A percentile compares a stretch with the other conserved stretches of the same genome.
These are phyloP conservation scores for Lasioglossum zephyrum DNA, from an alignment of 2,888 invertebrate genomes.

Conservation along the genomic window DNA sequence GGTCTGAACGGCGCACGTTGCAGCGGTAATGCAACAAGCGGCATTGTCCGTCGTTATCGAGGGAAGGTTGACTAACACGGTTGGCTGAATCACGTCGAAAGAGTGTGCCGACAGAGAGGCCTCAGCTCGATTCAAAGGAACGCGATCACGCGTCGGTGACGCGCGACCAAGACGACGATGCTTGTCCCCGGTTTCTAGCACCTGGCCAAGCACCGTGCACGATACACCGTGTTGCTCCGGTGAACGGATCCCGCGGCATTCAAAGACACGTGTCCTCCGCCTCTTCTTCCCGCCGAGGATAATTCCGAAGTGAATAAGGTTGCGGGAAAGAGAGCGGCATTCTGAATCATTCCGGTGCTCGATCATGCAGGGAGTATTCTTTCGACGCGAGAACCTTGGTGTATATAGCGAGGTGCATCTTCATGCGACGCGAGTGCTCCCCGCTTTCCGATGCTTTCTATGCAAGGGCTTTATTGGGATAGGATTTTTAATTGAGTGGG, in stretches of 20 bases:
- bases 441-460: neutral
- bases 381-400: neutral
- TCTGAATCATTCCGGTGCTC: constrained; percentile 16
- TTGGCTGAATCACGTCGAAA: constrained; percentile 1
- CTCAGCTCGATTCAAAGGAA: neutral
- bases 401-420: neutral
- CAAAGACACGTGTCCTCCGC: neutral
- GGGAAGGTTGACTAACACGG: neutral
- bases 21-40: neutral
- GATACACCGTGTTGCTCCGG: neutral
- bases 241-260: neutral
- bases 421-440: neutral
- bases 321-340: constrained; percentile 3
- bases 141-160: constrained; percentile 6
- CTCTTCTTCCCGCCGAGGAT: neutral
- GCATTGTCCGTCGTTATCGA: neutral
- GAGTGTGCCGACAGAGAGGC: neutral
- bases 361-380: constrained; percentile 5
- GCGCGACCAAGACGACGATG: constrained; percentile 7
- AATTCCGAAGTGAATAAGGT: constrained; percentile 3
- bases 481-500: no score
- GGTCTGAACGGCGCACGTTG: neutral
- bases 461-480: neutral
- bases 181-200: neutral
- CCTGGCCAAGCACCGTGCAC: constrained; percentile 10